These are phyloP conservation scores for Zaprionus ghesquierei DNA, from an alignment of 1,140 invertebrate species.

Conservation along the genomic window DNA sequence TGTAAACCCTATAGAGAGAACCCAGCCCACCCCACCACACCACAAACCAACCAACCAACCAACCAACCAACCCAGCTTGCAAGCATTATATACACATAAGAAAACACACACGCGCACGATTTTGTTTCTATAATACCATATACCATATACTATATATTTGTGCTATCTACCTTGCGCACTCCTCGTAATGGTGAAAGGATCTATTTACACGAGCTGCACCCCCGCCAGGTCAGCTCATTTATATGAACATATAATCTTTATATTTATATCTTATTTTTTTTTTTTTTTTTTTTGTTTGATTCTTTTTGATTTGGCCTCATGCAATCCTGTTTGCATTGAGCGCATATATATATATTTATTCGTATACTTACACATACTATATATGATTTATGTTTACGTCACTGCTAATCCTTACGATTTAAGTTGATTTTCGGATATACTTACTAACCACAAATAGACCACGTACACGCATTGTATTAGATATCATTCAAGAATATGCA, in stretches of 20 bases:
- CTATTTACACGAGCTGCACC: background rate
- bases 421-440: constrained; percentile 49
- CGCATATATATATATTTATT: constrained; percentile 1
- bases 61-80: constrained; percentile 35
- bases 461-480: constrained; percentile 49
- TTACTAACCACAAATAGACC: constrained; percentile 51
- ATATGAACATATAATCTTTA: background rate
- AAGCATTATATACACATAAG: constrained; percentile 7
- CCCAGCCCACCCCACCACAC: background rate
- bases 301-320: background rate
- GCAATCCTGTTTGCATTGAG: background rate
- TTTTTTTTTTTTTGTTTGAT: too few relatives aligned
- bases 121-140: background rate
- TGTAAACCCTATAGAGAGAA: background rate
- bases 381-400: constrained; percentile 13
- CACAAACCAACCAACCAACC: too few relatives aligned
- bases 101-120: background rate
- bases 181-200: background rate
- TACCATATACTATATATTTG: background rate
- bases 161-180: too few relatives aligned
- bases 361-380: constrained; percentile 33
- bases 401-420: constrained; percentile 38
- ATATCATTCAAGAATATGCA: constrained; percentile 55
- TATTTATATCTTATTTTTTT: background rate
- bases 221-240: background rate